Evolutionary conservation across 2,888 invertebrate genomes (phyloP).

Genomic region (Sinhomidia bicolor): DNA sequence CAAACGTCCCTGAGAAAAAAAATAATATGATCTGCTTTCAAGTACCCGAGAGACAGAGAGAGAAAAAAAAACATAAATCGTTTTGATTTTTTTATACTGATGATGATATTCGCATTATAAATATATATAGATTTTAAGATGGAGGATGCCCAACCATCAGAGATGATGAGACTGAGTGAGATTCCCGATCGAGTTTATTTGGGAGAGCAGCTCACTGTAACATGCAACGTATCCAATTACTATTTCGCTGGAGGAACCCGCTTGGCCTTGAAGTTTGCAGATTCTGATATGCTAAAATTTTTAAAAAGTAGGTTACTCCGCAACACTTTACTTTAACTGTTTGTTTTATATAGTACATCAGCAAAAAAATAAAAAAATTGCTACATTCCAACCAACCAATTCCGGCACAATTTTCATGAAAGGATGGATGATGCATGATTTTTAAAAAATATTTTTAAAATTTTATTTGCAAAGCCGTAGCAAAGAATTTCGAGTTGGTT

Average conservation of each 20-base stretch:
- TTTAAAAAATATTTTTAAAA: too few relatives aligned
- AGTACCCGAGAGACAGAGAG: too few relatives aligned
- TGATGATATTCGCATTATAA: too few relatives aligned
- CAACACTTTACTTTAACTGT: too few relatives aligned
- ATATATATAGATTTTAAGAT: conserved; percentile 60
- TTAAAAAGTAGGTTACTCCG: conserved; percentile 60
- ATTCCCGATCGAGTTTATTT: conserved; percentile 51
- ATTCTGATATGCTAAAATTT: conserved; percentile 55
- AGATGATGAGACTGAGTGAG: conserved; percentile 69
- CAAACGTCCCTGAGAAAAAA: too few relatives aligned
- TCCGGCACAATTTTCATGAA: too few relatives aligned
- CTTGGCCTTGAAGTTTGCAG: conserved; percentile 67
- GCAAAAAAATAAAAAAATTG: too few relatives aligned
- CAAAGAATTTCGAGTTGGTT: conserved; percentile 25
- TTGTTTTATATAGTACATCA: too few relatives aligned
- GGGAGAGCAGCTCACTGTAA: conserved; percentile 68
- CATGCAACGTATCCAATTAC: conserved; percentile 71
- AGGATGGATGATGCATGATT: background rate
- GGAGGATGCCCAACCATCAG: conserved; percentile 50
- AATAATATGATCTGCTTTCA: too few relatives aligned
- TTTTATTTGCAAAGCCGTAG: conserved; percentile 2
- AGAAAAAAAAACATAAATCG: background rate
- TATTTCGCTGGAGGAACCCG: conserved; percentile 71
- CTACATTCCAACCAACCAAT: background rate
- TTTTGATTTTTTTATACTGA: background rate